Evolutionary conservation across 2,113 vertebrate genomes (phyloP), one percentile per base, ranked within the genome.

Genomic region (Calidris pugnax): DNA sequence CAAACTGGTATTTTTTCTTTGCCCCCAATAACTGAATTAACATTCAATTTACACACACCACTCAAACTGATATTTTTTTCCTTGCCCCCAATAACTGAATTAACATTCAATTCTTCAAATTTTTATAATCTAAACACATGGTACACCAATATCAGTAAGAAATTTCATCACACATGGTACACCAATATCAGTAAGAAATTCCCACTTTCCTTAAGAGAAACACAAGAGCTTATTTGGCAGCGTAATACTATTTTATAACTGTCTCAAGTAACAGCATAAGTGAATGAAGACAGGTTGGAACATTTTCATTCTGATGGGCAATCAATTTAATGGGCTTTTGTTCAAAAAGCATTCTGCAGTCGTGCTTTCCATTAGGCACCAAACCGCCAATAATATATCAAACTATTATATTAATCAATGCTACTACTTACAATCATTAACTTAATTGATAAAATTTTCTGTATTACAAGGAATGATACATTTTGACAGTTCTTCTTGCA

Each of bases 291-390:
- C 51, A 85, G 81, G 94, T 75, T 28, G 67, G 76, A 98, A 90
- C 80, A 74, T 77, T 89, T 95, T 50, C 53, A 85, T 80, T 93
- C 96, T 88, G 92, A 95, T 43, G 26, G 78, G 68, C 89, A 84
- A 98, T 96, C 96, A 97, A 96, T 97, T 94, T 95, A 95, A 87
- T 2, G 0, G 91, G 55, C 60, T 87, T 67, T 90, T 87, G 76
- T 78, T 82, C 47, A 55, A 78, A 90, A 26, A 83, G 72, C 75
- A 68, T 62, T 84, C 55, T 76, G 53, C 39, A 87, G 30, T 59
- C 48, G 45, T 7, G 56, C 37, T 56, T 89, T 78, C 81, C 81
- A 94, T 78, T 86, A 96, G 87, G 64, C 75, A 76, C 50, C 48
- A 81, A 55, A 41, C 27, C 35, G 33, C 55, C 77, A 77, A 90